Conservation (phyloP, 2,888 invertebrate species). For the Cryptocheilus praepositus region DNA sequence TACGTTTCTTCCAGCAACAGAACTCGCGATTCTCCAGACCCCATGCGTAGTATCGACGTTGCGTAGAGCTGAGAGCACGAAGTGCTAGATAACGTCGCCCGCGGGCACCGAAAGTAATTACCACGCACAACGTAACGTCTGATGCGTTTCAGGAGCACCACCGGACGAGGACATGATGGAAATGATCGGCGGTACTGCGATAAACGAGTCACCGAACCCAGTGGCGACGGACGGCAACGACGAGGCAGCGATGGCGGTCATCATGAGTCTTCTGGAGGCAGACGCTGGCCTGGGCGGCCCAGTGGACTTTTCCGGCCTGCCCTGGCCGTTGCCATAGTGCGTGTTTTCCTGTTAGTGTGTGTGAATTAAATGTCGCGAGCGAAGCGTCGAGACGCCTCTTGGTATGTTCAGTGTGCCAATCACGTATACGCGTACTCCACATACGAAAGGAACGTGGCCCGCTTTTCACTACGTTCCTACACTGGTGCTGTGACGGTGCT, state of each 20-base stretch:
- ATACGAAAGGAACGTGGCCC: too few species aligned
- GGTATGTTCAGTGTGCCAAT: too few species aligned
- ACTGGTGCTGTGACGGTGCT: too few species aligned
- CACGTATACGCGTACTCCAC: too few species aligned
- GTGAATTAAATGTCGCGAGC: too few species aligned
- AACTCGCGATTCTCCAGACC: too few species aligned
- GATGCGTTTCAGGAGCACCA: slow-evolving; percentile 55
- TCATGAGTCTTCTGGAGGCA: slow-evolving; percentile 92
- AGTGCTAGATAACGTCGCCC: neutral
- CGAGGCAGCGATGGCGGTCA: slow-evolving; percentile 94
- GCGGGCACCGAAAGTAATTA: neutral
- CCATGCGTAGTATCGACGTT: too few species aligned
- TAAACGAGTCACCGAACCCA: slow-evolving; percentile 74
- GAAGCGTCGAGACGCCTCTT: too few species aligned
- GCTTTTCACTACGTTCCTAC: too few species aligned
- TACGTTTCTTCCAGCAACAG: too few species aligned
- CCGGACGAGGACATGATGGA: slow-evolving; percentile 78
- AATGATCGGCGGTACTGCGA: slow-evolving; percentile 77
- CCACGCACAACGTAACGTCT: slow-evolving; percentile 47
- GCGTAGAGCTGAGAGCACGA: too few species aligned
- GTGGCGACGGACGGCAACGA: slow-evolving; percentile 85
- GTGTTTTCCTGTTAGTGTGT: slow-evolving; percentile 11
- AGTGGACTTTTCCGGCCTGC: slow-evolving; percentile 89
- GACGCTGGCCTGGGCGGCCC: slow-evolving; percentile 93
- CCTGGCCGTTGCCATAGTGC: slow-evolving; percentile 86